Evolutionary conservation across 2,797 vertebrate species (phyloP).

Genomic region (Pelochelys cantorii): DNA sequence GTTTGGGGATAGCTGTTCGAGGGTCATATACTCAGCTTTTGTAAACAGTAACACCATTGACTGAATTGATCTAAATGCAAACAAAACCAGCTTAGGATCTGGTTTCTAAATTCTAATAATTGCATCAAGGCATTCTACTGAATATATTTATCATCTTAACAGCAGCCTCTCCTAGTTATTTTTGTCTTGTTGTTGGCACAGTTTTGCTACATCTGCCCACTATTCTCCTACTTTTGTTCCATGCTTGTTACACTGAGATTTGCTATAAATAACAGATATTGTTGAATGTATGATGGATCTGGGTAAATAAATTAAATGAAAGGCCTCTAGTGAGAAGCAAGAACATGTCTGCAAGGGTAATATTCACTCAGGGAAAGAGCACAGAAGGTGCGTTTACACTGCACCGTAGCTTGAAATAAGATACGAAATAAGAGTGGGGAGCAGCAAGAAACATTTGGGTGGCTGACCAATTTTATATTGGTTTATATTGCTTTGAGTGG

Average conservation of each 20-base stretch:
- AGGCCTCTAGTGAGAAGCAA: conserved; percentile 8
- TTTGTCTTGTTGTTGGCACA: background rate
- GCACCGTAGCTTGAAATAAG: too few relatives aligned
- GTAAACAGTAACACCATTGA: accelerated
- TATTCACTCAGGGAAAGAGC: background rate
- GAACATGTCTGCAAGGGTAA: conserved; percentile 9
- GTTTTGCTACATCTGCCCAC: conserved; percentile 28
- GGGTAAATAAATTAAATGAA: conserved; percentile 41
- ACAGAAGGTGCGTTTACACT: background rate
- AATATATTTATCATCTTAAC: background rate
- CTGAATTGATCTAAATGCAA: background rate
- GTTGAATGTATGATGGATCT: background rate
- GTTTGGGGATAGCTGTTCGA: background rate
- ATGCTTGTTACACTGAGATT: background rate
- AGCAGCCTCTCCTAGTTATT: background rate
- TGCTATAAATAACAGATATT: conserved; percentile 22
- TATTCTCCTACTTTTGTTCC: conserved; percentile 13
- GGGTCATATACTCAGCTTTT: background rate
- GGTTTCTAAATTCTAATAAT: background rate
- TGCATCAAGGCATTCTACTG: background rate
- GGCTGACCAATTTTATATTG: too few relatives aligned
- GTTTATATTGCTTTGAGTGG: too few relatives aligned
- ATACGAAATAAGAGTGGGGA: too few relatives aligned
- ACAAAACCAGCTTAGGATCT: background rate
- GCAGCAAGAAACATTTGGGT: too few relatives aligned